Conservation (phyloP, 1,140 invertebrate genomes). For the Drosophila aff. region DNA sequence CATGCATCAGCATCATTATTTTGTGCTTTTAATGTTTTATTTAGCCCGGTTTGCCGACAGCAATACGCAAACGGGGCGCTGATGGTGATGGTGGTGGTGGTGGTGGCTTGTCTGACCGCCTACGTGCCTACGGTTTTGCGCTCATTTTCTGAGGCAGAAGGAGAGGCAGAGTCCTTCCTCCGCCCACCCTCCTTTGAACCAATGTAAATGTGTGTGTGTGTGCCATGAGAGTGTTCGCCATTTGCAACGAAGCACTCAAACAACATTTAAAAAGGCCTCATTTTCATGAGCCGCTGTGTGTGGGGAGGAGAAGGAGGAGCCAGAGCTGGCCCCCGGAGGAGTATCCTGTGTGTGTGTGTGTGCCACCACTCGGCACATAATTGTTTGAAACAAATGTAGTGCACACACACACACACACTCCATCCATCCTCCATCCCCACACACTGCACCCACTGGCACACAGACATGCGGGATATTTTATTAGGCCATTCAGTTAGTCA, state of each 20-base stretch:
- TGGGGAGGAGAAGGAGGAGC: neutral
- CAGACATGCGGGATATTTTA: constrained; percentile 64
- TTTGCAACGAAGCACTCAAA: constrained; percentile 78
- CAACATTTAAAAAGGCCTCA: constrained; percentile 82
- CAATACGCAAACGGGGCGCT: constrained; percentile 34
- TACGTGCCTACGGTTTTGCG: constrained; percentile 66
- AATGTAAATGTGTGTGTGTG: neutral
- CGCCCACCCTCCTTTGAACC: neutral
- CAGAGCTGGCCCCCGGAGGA: neutral
- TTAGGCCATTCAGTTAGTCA: constrained; percentile 80
- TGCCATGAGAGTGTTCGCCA: constrained; percentile 40
- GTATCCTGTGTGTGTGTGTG: constrained; percentile 13
- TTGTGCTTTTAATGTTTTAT: constrained; percentile 82
- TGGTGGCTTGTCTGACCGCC: constrained; percentile 49
- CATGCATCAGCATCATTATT: constrained; percentile 82
- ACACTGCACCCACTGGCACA: constrained; percentile 22
- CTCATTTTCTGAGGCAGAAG: constrained; percentile 37
- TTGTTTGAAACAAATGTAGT: constrained; percentile 80
- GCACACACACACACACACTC: constrained; percentile 19
- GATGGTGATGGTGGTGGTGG: neutral
- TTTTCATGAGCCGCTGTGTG: constrained; percentile 70
- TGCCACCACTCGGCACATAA: constrained; percentile 70
- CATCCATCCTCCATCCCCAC: neutral
- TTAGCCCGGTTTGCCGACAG: constrained; percentile 72
- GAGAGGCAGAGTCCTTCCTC: neutral